These are phyloP conservation scores for Nylanderia fulva DNA, from an alignment of 1,140 invertebrate genomes.

Conservation along the genomic window DNA sequence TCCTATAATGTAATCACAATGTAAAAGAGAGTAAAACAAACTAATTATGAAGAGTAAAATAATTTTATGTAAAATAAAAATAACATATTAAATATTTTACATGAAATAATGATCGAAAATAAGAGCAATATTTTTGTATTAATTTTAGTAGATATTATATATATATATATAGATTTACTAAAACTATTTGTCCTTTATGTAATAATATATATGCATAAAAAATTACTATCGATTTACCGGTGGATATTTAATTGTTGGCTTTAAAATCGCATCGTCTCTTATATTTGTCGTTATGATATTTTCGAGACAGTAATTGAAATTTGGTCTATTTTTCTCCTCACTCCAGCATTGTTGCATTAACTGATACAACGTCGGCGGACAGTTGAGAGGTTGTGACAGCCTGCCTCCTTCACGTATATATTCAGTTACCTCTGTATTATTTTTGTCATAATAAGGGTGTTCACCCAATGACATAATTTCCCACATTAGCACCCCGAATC, in stretches of 20 bases:
- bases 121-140: background rate
- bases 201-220: slow-evolving; percentile 20
- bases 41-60: no score
- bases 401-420: slow-evolving; percentile 89
- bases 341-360: slow-evolving; percentile 84
- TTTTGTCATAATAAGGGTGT: slow-evolving; percentile 97
- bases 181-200: slow-evolving; percentile 42
- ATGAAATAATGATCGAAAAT: no score
- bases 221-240: slow-evolving; percentile 69
- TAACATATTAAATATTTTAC: no score
- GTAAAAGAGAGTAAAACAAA: no score
- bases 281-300: slow-evolving; percentile 82
- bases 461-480: slow-evolving; percentile 98
- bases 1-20: no score
- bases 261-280: no score
- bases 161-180: background rate
- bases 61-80: no score
- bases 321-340: slow-evolving; percentile 80
- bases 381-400: no score
- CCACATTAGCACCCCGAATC: slow-evolving; percentile 98
- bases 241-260: no score
- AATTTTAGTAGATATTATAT: background rate
- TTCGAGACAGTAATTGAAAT: slow-evolving; percentile 82
- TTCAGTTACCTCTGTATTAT: slow-evolving; percentile 96
- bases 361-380: no score